Percentiles rank a stretch among this genome's conserved stretches.
These are phyloP conservation scores for Phania funesta DNA, from an alignment of 2,888 invertebrate species.

Conservation along the genomic window DNA sequence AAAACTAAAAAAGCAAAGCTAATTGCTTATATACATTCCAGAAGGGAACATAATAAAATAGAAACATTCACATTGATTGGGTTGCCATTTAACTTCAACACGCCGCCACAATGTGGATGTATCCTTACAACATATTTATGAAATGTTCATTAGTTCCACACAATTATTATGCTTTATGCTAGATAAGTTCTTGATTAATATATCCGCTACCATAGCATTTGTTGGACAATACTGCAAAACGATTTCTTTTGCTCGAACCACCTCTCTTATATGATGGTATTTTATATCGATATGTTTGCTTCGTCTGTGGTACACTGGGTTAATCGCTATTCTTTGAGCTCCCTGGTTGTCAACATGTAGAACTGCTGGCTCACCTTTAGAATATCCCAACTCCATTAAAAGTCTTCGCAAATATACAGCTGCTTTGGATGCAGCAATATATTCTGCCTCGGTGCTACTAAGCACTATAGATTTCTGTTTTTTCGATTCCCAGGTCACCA, in stretches of 20 bases:
- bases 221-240: conserved; percentile 30
- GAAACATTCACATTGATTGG: not conserved
- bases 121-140: conserved; percentile 3
- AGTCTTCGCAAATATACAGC: conserved; percentile 45
- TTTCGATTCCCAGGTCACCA: conserved; percentile 47
- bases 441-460: no score
- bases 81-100: not conserved
- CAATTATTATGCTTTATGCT: conserved; percentile 14
- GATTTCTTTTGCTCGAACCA: conserved; percentile 17
- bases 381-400: conserved; percentile 27
- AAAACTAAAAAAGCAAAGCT: no score
- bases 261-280: conserved; percentile 48
- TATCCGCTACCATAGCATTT: conserved; percentile 23
- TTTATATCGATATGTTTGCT: no score
- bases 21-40: no score
- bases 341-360: no score
- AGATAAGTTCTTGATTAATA: conserved; percentile 32
- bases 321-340: not conserved
- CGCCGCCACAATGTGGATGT: conserved; percentile 18
- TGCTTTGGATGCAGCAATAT: conserved; percentile 56
- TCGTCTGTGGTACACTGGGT: not conserved
- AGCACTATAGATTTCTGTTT: no score
- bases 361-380: no score
- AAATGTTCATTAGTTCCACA: not conserved
- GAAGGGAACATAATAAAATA: no score